These are phyloP conservation scores for Darevskia mixta DNA, from an alignment of 2,797 vertebrate genomes.

Conservation along the genomic window DNA sequence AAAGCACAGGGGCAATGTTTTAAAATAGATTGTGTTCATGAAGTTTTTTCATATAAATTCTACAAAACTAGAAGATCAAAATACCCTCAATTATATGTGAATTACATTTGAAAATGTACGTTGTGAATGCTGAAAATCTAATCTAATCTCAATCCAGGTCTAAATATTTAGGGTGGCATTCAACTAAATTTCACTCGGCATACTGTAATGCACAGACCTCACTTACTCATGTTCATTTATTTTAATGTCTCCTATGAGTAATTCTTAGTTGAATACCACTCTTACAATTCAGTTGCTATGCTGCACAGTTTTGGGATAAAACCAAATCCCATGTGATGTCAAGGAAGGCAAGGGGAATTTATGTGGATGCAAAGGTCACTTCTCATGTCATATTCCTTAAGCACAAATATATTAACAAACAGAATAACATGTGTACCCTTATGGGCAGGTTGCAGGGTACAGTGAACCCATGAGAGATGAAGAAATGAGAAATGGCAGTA, in stretches of 20 bases:
- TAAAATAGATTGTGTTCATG: not conserved
- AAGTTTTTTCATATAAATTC: not conserved
- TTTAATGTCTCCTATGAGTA: too few species aligned
- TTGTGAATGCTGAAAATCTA: not conserved
- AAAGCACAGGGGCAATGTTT: not conserved
- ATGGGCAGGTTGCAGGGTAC: not conserved
- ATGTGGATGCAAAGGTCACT: not conserved
- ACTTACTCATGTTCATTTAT: too few species aligned
- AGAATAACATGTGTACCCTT: not conserved
- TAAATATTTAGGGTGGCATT: too few species aligned
- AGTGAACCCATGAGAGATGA: not conserved
- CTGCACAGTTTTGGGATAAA: not conserved
- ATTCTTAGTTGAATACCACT: not conserved
- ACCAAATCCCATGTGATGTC: not conserved
- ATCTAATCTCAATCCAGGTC: not conserved
- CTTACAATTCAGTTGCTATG: slow-evolving; percentile 26
- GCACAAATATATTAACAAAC: not conserved
- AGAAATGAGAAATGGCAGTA: not conserved
- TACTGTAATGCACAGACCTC: too few species aligned
- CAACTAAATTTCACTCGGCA: too few species aligned
- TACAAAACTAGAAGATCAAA: not conserved
- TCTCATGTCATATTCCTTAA: not conserved
- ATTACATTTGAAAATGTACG: not conserved
- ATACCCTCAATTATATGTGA: too few species aligned
- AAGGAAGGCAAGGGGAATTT: not conserved